These are phyloP conservation scores for Brachionus manjavacas DNA, from an alignment of 1,140 invertebrate genomes.

Conservation along the genomic window DNA sequence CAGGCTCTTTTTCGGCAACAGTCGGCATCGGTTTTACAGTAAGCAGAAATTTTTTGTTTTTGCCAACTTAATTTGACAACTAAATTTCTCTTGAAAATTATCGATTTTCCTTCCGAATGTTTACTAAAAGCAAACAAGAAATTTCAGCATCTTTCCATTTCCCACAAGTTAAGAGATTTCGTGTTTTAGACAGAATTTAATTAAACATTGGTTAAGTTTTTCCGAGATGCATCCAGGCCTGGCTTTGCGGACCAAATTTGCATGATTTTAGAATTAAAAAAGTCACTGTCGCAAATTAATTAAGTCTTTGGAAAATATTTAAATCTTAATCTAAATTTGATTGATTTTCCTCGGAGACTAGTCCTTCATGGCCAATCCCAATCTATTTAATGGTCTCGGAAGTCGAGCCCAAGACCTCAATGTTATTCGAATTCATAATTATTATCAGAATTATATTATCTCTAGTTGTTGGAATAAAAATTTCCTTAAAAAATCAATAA, in stretches of 20 bases:
- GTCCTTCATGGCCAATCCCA: background rate
- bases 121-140: constrained; percentile 1
- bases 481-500: background rate
- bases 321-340: background rate
- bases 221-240: background rate
- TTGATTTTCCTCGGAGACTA: background rate
- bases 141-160: background rate
- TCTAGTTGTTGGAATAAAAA: background rate
- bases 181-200: background rate
- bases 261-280: background rate
- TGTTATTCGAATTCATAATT: background rate
- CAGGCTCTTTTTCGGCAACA: constrained; percentile 39
- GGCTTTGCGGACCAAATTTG: background rate
- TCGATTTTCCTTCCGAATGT: background rate
- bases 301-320: background rate
- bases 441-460: background rate
- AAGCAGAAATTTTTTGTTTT: constrained; percentile 52
- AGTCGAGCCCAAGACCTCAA: background rate
- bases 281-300: background rate
- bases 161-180: background rate
- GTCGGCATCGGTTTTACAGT: constrained; percentile 67
- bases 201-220: background rate
- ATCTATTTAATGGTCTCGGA: background rate
- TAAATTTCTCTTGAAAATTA: constrained; percentile 8
- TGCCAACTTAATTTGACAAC: background rate